A percentile compares a stretch with the other conserved stretches of the same genome.
These are phyloP conservation scores for Dryoscopus gambensis DNA, from an alignment of 2,113 vertebrate genomes.

Conservation along the genomic window DNA sequence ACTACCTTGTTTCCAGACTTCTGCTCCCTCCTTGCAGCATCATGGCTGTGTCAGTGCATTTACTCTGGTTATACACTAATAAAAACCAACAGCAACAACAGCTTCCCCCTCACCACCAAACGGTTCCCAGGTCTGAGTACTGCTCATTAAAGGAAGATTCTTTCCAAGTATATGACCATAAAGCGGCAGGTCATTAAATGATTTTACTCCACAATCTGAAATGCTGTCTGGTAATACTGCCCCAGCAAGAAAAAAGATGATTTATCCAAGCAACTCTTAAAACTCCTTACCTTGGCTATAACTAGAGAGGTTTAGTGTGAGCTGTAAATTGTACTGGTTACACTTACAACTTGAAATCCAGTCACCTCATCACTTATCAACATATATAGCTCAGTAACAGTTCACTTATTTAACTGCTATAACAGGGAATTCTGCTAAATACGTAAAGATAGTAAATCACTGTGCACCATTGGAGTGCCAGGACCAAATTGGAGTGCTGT, in stretches of 20 bases:
- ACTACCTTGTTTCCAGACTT: background rate
- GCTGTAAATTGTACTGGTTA: background rate
- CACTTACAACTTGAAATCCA: background rate
- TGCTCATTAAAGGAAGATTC: background rate
- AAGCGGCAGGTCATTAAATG: background rate
- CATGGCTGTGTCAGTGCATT: background rate
- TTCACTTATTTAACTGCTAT: background rate
- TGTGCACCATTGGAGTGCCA: background rate
- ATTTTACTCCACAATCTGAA: background rate
- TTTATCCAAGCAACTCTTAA: background rate
- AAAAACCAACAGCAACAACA: background rate
- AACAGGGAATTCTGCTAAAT: background rate
- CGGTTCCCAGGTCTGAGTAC: background rate
- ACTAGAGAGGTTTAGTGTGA: background rate
- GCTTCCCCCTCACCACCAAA: background rate
- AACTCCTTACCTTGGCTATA: slow-evolving; percentile 17
- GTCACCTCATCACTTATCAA: background rate
- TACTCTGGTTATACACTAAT: background rate
- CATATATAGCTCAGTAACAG: background rate
- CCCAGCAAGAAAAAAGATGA: background rate
- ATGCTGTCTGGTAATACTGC: background rate
- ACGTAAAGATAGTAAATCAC: background rate
- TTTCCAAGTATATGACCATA: background rate
- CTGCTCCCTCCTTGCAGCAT: background rate
- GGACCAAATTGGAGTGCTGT: background rate